A percentile compares a stretch with the other conserved stretches of the same genome.
phyloP scores from a whole-genome alignment of 2,888 invertebrate genomes.

The Acronicta leporina region DNA sequence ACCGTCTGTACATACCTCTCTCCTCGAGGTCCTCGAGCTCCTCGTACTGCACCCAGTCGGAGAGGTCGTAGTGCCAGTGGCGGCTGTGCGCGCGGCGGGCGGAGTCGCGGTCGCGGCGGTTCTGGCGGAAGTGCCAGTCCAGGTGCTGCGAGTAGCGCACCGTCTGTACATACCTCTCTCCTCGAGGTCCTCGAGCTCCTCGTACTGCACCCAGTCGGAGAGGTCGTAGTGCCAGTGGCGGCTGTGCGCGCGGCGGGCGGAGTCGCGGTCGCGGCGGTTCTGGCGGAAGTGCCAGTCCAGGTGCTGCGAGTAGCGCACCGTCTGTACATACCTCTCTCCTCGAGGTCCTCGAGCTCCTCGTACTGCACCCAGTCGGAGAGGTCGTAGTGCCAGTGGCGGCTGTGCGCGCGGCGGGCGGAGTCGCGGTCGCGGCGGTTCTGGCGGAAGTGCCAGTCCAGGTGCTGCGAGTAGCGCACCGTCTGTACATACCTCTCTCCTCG shows the following conservation, averaged over 20 bases:
- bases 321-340: no score
- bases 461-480: no score
- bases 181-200: constrained; percentile 97
- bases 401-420: no score
- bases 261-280: constrained; percentile 96
- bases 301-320: constrained; percentile 99
- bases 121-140: constrained; percentile 99
- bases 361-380: no score
- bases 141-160: constrained; percentile 98
- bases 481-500: no score
- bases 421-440: no score
- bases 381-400: no score
- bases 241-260: constrained; percentile 94
- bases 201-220: constrained; percentile 97
- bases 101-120: constrained; percentile 95
- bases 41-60: constrained; percentile 98
- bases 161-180: constrained; percentile 96
- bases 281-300: constrained; percentile 99
- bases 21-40: constrained; percentile 97
- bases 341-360: no score
- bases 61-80: constrained; percentile 96
- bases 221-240: constrained; percentile 97
- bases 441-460: no score
- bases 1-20: constrained; percentile 95
- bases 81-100: constrained; percentile 95